phyloP scores from a whole-genome alignment of 2,113 vertebrate species.

The Martes martes region DNA sequence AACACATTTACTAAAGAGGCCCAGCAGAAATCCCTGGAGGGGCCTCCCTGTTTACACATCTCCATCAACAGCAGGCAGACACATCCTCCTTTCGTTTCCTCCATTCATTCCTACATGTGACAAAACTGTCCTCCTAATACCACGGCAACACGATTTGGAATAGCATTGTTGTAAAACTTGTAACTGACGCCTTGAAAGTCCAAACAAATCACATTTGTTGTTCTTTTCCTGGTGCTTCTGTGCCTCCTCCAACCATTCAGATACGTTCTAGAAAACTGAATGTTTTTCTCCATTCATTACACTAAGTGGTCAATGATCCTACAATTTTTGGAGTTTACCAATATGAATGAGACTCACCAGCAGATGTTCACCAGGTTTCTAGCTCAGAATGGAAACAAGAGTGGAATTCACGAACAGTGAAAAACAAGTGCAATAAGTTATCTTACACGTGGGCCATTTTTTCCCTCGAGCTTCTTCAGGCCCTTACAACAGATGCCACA shows the following conservation, averaged over 20 bases:
- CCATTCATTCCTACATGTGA: slow-evolving; percentile 10
- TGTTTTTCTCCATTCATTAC: not conserved
- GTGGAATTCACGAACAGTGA: not conserved
- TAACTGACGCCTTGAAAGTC: slow-evolving; percentile 28
- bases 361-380: not conserved
- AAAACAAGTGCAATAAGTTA: not conserved
- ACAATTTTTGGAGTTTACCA: not conserved
- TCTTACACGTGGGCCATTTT: slow-evolving; percentile 2
- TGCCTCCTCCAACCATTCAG: not conserved
- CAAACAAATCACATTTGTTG: slow-evolving; percentile 12
- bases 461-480: slow-evolving; percentile 38
- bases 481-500: slow-evolving; percentile 10
- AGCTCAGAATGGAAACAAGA: slow-evolving; percentile 12
- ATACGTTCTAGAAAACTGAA: not conserved
- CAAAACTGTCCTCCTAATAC: slow-evolving; percentile 31
- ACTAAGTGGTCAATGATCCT: not conserved
- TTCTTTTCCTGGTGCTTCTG: not conserved
- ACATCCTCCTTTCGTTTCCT: slow-evolving; percentile 7
- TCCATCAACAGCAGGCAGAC: slow-evolving; percentile 21
- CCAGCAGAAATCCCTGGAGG: slow-evolving; percentile 11
- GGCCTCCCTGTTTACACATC: not conserved
- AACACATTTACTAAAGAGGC: slow-evolving; percentile 4
- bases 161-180: slow-evolving; percentile 46
- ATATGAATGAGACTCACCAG: not conserved
- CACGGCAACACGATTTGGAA: slow-evolving; percentile 33